A percentile compares a stretch with the other conserved stretches of the same genome.
Conservation (phyloP, 2,888 invertebrate genomes). For the Eilema sororculum region DNA sequence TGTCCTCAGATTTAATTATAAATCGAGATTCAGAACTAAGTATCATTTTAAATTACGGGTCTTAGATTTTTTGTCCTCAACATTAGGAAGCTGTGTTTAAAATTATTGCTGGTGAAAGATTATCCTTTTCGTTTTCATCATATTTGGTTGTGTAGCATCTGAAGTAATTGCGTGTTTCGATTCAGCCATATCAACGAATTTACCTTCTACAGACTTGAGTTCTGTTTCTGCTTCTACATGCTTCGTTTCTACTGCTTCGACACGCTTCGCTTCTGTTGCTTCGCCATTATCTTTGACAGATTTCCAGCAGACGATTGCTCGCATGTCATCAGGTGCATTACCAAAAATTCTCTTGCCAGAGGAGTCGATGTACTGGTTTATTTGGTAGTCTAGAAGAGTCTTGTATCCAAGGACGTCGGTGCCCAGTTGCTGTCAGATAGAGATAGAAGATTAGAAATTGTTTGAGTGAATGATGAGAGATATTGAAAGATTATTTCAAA, state of each 20-base stretch:
- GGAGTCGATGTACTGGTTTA: slow-evolving; percentile 91
- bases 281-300: slow-evolving; percentile 59
- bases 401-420: slow-evolving; percentile 92
- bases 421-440: slow-evolving; percentile 91
- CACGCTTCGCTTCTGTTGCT: not conserved
- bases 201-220: not conserved
- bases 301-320: slow-evolving; percentile 94
- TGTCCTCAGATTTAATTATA: too few relatives aligned
- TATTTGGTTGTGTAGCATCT: not conserved
- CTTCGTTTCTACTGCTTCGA: not conserved
- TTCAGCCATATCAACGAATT: not conserved
- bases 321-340: slow-evolving; percentile 91
- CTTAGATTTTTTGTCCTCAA: too few relatives aligned
- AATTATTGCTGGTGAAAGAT: not conserved
- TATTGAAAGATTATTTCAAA: too few relatives aligned
- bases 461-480: not conserved
- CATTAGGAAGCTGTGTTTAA: too few relatives aligned
- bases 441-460: not conserved
- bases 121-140: not conserved
- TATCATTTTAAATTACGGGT: too few relatives aligned
- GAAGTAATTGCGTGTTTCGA: not conserved
- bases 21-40: too few relatives aligned
- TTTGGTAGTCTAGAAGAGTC: slow-evolving; percentile 92
- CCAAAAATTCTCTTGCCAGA: slow-evolving; percentile 92
- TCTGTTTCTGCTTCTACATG: not conserved